phyloP scores from a whole-genome alignment of 2,113 vertebrate genomes.

The Anguilla japonica region DNA sequence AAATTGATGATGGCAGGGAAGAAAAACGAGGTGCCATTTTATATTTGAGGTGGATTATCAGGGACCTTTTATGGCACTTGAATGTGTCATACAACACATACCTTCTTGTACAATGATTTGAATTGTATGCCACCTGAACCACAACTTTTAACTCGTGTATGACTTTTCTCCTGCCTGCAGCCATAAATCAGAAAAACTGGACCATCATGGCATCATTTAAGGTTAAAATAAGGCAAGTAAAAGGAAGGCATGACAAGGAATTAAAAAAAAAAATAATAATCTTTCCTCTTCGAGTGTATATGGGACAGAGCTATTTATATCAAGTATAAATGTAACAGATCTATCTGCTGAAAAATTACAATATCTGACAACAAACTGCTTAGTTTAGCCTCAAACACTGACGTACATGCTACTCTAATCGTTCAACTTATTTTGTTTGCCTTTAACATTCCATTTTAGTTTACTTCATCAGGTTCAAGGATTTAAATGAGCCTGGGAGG shows the following conservation, averaged over 20 bases:
- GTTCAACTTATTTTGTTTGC: not conserved
- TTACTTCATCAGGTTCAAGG: not conserved
- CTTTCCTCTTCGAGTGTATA: not conserved
- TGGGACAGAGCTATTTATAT: not conserved
- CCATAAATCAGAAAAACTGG: constrained; percentile 13
- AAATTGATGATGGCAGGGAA: not conserved
- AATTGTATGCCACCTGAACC: constrained; percentile 23
- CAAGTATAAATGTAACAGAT: not conserved
- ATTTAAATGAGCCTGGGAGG: not conserved
- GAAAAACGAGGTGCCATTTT: constrained; percentile 24
- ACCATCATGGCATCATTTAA: not conserved
- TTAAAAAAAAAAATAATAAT: not conserved
- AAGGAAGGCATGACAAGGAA: constrained; percentile 7
- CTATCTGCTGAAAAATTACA: not conserved
- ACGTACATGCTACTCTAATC: not conserved
- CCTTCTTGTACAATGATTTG: constrained; percentile 26
- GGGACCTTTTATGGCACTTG: constrained; percentile 19
- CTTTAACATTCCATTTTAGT: not conserved
- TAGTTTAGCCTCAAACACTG: not conserved
- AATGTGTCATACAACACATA: constrained; percentile 23
- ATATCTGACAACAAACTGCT: not conserved
- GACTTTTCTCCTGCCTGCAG: not conserved
- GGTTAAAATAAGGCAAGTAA: constrained; percentile 11
- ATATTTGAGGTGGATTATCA: constrained; percentile 15
- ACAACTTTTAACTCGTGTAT: constrained; percentile 5